Percentiles rank a stretch among this genome's conserved stretches.
Conservation (phyloP, 2,113 vertebrate genomes). For the Pristiophorus japonicus region DNA sequence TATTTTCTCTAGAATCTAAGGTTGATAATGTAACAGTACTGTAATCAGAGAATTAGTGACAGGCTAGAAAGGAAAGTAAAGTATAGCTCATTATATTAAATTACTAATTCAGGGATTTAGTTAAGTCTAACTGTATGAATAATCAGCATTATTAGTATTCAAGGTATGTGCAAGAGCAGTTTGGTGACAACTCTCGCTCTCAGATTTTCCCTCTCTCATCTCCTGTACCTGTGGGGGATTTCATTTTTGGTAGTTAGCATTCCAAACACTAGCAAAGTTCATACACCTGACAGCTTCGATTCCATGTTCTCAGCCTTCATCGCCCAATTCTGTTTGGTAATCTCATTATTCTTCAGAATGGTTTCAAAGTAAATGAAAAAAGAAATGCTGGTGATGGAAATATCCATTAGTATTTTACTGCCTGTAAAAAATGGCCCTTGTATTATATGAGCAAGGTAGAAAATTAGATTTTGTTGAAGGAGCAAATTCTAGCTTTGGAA, state of each 20-base stretch:
- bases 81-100: slow-evolving; percentile 20
- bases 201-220: not conserved
- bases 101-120: slow-evolving; percentile 22
- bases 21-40: slow-evolving; percentile 19
- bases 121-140: slow-evolving; percentile 22
- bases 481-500: not conserved
- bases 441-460: not conserved
- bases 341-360: not conserved
- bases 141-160: slow-evolving; percentile 22
- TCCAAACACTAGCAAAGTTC: not conserved
- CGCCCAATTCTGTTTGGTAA: not conserved
- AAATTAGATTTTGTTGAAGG: not conserved
- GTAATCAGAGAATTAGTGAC: not conserved
- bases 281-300: not conserved
- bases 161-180: not conserved
- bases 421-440: not conserved
- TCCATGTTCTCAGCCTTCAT: not conserved
- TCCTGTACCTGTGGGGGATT: not conserved
- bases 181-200: not conserved
- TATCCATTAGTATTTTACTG: not conserved
- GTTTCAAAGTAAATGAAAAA: not conserved
- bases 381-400: not conserved
- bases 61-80: not conserved
- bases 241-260: slow-evolving; percentile 5
- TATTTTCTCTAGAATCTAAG: not conserved